Conservation (phyloP, 2,888 invertebrate genomes). For the Drosophila neotestacea region DNA sequence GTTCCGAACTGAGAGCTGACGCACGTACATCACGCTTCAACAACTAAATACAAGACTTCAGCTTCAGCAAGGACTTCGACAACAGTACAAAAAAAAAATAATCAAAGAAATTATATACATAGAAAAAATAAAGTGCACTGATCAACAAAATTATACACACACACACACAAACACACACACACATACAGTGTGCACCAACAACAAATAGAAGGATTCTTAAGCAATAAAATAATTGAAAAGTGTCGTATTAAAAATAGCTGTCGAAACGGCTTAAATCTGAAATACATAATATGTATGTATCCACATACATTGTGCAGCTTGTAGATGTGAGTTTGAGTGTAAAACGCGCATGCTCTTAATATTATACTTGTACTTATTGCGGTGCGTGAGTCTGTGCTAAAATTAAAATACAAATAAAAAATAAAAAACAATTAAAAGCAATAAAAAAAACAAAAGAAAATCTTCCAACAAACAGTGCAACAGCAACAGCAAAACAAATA, state of each 20-base stretch:
- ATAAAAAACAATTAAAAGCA: background rate
- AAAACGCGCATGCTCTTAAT: conserved; percentile 50
- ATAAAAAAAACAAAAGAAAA: background rate
- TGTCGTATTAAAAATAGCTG: conserved; percentile 12
- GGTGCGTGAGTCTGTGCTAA: conserved; percentile 13
- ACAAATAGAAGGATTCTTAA: too few species aligned
- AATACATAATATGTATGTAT: conserved; percentile 56
- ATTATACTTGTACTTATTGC: conserved; percentile 21
- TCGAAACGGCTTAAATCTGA: conserved; percentile 38
- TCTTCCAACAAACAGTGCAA: too few species aligned
- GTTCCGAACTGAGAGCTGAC: conserved; percentile 34
- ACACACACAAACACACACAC: background rate
- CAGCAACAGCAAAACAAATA: background rate
- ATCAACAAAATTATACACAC: background rate
- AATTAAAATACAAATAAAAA: background rate
- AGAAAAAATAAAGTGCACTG: background rate
- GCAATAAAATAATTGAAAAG: background rate
- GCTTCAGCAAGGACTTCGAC: conserved; percentile 19
- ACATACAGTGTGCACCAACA: background rate
- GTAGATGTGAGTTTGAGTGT: conserved; percentile 45
- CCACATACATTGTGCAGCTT: conserved; percentile 44
- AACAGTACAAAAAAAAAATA: conserved; percentile 19
- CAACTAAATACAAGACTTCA: conserved; percentile 17
- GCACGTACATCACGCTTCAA: conserved; percentile 49
- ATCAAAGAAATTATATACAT: background rate